Evolutionary conservation across 1,140 invertebrate genomes (phyloP).

Genomic region (Hylyphantes graminicola): DNA sequence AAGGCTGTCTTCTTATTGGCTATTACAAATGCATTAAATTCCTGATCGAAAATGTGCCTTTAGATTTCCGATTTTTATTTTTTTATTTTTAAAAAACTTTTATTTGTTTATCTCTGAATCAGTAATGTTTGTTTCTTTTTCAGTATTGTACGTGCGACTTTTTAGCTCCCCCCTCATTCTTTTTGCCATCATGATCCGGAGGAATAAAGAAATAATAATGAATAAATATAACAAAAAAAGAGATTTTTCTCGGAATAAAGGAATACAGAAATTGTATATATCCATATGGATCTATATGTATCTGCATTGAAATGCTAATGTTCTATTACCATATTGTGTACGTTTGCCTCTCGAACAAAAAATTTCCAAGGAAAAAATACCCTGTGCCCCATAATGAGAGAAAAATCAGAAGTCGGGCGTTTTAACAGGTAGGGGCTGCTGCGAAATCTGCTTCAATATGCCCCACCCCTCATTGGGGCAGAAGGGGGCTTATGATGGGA

Average conservation of each 20-base stretch:
- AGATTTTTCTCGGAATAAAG: slow-evolving; percentile 31
- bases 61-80: slow-evolving; percentile 11
- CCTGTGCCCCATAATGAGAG: slow-evolving; percentile 45
- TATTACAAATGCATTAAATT: slow-evolving; percentile 60
- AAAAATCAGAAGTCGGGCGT: slow-evolving; percentile 54
- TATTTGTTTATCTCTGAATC: slow-evolving; percentile 55
- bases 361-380: slow-evolving; percentile 1
- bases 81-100: neutral
- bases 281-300: slow-evolving; percentile 41
- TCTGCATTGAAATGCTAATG: slow-evolving; percentile 60
- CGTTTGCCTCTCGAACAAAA: slow-evolving; percentile 4
- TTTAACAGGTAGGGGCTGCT: slow-evolving; percentile 43
- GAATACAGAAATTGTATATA: slow-evolving; percentile 29
- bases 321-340: slow-evolving; percentile 50
- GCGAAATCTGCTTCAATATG: slow-evolving; percentile 39
- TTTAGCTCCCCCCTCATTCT: slow-evolving; percentile 14
- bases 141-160: neutral
- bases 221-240: slow-evolving; percentile 14
- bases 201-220: neutral
- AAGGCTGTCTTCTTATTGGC: slow-evolving; percentile 46
- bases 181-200: slow-evolving; percentile 28
- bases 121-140: slow-evolving; percentile 13
- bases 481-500: neutral
- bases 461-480: slow-evolving; percentile 22
- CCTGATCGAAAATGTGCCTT: slow-evolving; percentile 47